These are phyloP conservation scores for Drosophila kuntzei DNA, from an alignment of 2,888 invertebrate species.

Conservation along the genomic window DNA sequence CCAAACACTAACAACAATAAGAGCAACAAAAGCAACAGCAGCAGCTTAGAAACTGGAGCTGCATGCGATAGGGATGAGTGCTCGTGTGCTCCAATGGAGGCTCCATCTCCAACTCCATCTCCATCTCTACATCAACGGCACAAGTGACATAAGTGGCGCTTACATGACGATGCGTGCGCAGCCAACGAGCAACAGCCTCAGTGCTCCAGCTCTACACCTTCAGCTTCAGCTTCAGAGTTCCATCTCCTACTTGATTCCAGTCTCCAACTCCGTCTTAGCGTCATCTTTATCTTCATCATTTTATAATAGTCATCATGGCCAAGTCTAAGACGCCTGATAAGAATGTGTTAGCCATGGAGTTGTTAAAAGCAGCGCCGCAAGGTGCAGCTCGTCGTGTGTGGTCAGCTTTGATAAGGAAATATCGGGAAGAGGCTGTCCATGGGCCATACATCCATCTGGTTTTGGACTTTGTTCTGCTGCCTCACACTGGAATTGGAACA, in stretches of 20 bases:
- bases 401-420: conserved; percentile 69
- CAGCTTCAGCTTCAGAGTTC: conserved; percentile 22
- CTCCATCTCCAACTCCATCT: conserved; percentile 57
- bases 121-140: conserved; percentile 70
- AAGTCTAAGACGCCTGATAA: conserved; percentile 61
- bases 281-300: conserved; percentile 52
- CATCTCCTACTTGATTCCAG: conserved; percentile 2
- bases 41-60: conserved; percentile 75
- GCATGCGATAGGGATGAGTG: conserved; percentile 52
- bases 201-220: conserved; percentile 46
- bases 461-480: background rate
- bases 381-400: conserved; percentile 67
- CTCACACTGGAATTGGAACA: background rate
- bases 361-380: conserved; percentile 79
- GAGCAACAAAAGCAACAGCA: conserved; percentile 38
- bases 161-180: conserved; percentile 82
- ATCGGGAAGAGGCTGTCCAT: conserved; percentile 37
- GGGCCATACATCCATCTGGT: conserved; percentile 38
- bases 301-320: conserved; percentile 69
- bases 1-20: conserved; percentile 28
- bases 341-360: conserved; percentile 72
- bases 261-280: conserved; percentile 16
- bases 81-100: conserved; percentile 63
- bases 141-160: conserved; percentile 82
- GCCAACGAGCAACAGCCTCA: conserved; percentile 62